A percentile compares a stretch with the other conserved stretches of the same genome.
These are phyloP conservation scores for Delphinus delphis DNA, from an alignment of 2,113 vertebrate genomes.

Conservation along the genomic window DNA sequence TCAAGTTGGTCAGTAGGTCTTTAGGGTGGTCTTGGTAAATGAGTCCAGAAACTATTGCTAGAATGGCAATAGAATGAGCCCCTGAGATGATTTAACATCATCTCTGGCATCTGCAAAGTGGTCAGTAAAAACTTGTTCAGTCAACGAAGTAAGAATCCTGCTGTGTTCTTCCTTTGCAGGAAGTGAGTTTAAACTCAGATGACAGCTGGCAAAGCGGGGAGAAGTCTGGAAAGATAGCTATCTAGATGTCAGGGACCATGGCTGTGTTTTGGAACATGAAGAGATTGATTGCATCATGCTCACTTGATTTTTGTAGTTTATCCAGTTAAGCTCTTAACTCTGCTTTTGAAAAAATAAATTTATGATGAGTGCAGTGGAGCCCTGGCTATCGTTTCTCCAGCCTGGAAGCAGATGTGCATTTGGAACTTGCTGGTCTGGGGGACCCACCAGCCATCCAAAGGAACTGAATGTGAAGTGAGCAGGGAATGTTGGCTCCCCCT, in stretches of 20 bases:
- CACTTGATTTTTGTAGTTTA: slow-evolving; percentile 65
- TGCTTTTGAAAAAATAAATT: slow-evolving; percentile 74
- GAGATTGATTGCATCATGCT: slow-evolving; percentile 63
- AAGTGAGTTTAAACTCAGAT: slow-evolving; percentile 36
- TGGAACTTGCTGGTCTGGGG: slow-evolving; percentile 34
- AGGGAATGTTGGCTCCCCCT: slow-evolving; percentile 40
- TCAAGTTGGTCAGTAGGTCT: neutral
- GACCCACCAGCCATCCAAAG: neutral
- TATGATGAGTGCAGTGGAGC: slow-evolving; percentile 55
- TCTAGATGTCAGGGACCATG: slow-evolving; percentile 48
- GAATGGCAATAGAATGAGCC: neutral
- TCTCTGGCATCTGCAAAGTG: neutral
- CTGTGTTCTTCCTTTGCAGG: slow-evolving; percentile 34
- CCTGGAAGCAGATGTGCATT: slow-evolving; percentile 69
- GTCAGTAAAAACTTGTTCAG: neutral
- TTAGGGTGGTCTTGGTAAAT: neutral
- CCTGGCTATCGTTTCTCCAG: slow-evolving; percentile 46
- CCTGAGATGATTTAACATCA: neutral
- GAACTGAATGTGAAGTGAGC: slow-evolving; percentile 46
- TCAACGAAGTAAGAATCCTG: neutral
- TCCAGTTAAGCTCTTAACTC: slow-evolving; percentile 71
- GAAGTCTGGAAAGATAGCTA: slow-evolving; percentile 44
- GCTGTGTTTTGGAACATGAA: slow-evolving; percentile 41
- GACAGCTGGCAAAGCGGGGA: slow-evolving; percentile 19
- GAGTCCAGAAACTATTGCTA: neutral